Evolutionary conservation across 2,113 vertebrate genomes (phyloP).

Genomic region (Barnardius zonarius): DNA sequence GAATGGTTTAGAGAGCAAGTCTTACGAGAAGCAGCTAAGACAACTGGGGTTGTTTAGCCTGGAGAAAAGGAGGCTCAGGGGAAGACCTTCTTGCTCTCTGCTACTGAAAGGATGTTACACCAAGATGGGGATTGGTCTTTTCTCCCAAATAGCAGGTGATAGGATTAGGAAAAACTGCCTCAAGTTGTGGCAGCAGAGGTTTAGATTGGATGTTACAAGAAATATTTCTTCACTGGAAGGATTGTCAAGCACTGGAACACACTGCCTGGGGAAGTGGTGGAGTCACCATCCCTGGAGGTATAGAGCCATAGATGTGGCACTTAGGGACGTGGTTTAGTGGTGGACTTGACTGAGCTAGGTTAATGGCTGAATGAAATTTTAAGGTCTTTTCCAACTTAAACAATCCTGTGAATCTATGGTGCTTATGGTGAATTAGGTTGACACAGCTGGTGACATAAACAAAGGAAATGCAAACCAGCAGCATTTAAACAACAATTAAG

Average conservation of each 20-base stretch:
- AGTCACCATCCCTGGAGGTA: rapidly evolving
- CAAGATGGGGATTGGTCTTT: rapidly evolving
- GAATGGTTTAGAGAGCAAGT: neutral
- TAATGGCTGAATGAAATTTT: neutral
- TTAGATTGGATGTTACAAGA: neutral
- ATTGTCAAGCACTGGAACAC: neutral
- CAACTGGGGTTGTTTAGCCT: neutral
- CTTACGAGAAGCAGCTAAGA: rapidly evolving
- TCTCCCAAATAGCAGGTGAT: neutral
- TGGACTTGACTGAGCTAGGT: neutral
- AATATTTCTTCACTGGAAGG: neutral
- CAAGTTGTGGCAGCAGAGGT: neutral
- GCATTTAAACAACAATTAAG: neutral
- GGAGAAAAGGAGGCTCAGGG: neutral
- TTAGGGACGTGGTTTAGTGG: neutral
- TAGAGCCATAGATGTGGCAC: neutral
- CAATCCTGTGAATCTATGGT: neutral
- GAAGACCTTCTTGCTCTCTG: neutral
- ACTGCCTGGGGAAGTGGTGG: neutral
- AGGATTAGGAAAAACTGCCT: neutral
- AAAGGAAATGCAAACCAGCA: neutral
- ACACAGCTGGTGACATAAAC: neutral
- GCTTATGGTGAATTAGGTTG: neutral
- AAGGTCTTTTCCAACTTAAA: neutral
- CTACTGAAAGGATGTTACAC: neutral